Percentiles rank a stretch among this genome's conserved stretches.
Conservation (phyloP, 30 jellyfish, hydroid and myxozoan species). For the Hydractinia symbiolongicarpus region DNA sequence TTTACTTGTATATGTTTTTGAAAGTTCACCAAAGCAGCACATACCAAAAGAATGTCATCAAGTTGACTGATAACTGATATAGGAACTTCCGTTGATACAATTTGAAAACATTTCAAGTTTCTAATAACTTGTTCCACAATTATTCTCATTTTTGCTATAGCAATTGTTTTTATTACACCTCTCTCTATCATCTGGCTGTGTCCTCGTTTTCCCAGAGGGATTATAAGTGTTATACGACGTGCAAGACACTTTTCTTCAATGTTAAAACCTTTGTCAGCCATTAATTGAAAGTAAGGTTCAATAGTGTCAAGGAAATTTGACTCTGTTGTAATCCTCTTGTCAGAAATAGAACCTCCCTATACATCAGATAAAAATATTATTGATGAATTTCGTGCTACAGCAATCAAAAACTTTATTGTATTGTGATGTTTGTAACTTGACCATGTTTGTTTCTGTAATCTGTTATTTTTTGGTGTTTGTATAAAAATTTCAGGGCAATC, state of each 20-base stretch:
- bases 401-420: constrained; percentile 23
- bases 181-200: background rate
- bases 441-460: constrained; percentile 17
- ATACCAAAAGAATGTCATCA: background rate
- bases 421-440: constrained; percentile 40
- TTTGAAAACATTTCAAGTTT: background rate
- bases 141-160: constrained; percentile 20
- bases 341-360: constrained; percentile 21
- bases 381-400: constrained; percentile 35
- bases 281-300: constrained; percentile 10
- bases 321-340: constrained; percentile 9
- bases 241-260: constrained; percentile 27
- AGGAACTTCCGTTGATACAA: background rate
- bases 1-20: too few species aligned
- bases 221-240: background rate
- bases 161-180: constrained; percentile 5
- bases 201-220: constrained; percentile 32
- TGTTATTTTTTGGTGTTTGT: constrained; percentile 32
- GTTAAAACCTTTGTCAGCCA: constrained; percentile 41
- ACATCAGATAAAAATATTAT: constrained; percentile 24
- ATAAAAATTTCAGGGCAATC: constrained; percentile 31
- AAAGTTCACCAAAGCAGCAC: background rate
- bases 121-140: constrained; percentile 32
- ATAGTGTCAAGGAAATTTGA: constrained; percentile 14
- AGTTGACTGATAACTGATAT: background rate